Evolutionary conservation across 53 echinoderm and acorn worm species (phyloP), one percentile per base, ranked within the genome.

Genomic region (Holothuria scabra): DNA sequence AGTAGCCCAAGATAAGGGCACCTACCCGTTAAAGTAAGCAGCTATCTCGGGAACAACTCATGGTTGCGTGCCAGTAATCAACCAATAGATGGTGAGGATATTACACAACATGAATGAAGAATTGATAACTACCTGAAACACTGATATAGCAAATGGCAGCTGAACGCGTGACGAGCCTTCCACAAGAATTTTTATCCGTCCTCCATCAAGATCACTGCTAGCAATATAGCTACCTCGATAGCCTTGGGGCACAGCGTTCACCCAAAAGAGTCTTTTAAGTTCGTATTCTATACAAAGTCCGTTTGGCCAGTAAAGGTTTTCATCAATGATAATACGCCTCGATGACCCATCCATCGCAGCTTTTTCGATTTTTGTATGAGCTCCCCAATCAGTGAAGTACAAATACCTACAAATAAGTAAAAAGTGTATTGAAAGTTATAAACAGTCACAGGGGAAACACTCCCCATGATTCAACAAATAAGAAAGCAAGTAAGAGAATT

Each of bases 361-460:
- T 38, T 86, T 90, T 83, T 95, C 93, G 26, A 95, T 95, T 84
- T 89, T 93, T 8, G 95, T 84, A 18, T 76, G 69, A 23, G 25
- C 18, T 3, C 95, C 95, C 93, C 95, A 93, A 85, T 95, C 95
- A 16, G 88, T 86, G 86, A 86, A 95, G 68, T 95, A 95, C 69
- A 95, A 37, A 48, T 84, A 88, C 63, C 95, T 95, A 48, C 14
- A 1, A 12, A 48, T 12, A 48, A 48, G 48, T 13, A 8, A 13
- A 48, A 48, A 13, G 14, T 48, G 7, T 48, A 48, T 35, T 35
- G 35, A 35, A 35, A 4, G 35, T 6, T 35, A 35, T 35, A 4
- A 6, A 6, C 35, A 35, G 35, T n/a, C n/a, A n/a, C n/a, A 35
- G 35, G 35, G 6, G 6, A 35, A 35, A 35, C 3, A 6, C 6